Conservation (phyloP, 2,113 vertebrate genomes). For the Salvelinus namaycush region DNA sequence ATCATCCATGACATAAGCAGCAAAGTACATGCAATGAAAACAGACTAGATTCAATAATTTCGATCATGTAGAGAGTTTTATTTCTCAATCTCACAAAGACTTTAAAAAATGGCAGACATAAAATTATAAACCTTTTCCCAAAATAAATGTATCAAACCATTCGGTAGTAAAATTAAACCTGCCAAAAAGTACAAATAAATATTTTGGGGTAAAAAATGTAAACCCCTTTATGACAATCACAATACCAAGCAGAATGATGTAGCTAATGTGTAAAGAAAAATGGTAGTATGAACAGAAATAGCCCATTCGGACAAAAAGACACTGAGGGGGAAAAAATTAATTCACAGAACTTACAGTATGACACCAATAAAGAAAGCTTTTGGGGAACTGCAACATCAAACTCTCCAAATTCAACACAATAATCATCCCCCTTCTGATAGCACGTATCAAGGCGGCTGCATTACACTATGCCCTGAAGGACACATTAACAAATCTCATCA, state of each 20-base stretch:
- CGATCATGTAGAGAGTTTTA: no score
- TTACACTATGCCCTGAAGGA: neutral
- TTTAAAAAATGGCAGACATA: no score
- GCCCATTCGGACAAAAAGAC: neutral
- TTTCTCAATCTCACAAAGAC: no score
- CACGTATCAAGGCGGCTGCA: neutral
- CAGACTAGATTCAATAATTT: no score
- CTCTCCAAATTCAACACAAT: neutral
- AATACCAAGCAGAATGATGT: neutral
- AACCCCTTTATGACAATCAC: neutral
- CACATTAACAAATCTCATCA: neutral
- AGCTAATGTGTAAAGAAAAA: no score
- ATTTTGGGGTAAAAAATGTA: neutral
- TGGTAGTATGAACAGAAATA: neutral
- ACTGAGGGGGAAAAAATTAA: neutral
- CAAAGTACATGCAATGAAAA: no score
- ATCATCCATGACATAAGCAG: neutral
- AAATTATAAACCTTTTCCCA: no score
- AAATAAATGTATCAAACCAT: no score
- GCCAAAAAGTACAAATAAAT: no score
- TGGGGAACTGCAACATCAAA: neutral
- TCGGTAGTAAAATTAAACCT: no score
- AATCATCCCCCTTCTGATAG: neutral
- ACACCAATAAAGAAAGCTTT: neutral
- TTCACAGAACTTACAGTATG: neutral